A percentile compares a stretch with the other conserved stretches of the same genome.
Conservation (phyloP, 2,113 vertebrate genomes). For the Ornithorhynchus anatinus region DNA sequence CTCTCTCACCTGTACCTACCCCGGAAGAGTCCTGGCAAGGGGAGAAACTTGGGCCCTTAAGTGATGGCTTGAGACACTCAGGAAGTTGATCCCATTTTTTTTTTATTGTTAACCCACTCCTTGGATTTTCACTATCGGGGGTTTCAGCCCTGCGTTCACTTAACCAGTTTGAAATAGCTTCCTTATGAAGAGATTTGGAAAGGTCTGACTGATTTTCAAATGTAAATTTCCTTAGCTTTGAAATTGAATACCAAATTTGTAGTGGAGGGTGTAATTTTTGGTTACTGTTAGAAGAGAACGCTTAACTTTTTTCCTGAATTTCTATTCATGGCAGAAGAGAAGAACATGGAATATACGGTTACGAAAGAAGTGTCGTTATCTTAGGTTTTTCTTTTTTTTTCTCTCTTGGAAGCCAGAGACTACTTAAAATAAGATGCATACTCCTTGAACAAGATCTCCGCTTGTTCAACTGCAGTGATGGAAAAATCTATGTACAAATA, state of each 20-base stretch:
- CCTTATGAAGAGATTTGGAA: neutral
- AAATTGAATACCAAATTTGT: neutral
- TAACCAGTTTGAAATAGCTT: neutral
- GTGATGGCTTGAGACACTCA: too few species aligned
- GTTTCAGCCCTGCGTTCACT: neutral
- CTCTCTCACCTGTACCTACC: too few species aligned
- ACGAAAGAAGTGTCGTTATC: neutral
- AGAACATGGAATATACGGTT: neutral
- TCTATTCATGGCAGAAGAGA: neutral
- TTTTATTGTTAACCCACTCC: too few species aligned
- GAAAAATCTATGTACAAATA: too few species aligned
- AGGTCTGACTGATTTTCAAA: neutral
- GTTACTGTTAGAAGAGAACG: neutral
- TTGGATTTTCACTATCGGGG: neutral
- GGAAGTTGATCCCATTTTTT: too few species aligned
- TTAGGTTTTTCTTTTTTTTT: neutral
- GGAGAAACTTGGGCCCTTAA: too few species aligned
- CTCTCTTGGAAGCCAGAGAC: neutral
- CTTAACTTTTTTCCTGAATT: neutral
- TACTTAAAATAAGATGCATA: too few species aligned
- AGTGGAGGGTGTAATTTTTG: neutral
- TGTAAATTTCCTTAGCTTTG: neutral
- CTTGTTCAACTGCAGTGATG: too few species aligned
- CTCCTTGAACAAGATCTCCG: too few species aligned
- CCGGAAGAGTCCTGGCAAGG: too few species aligned